Conservation (phyloP, 1,140 invertebrate genomes). For the Oscheius sp. region DNA sequence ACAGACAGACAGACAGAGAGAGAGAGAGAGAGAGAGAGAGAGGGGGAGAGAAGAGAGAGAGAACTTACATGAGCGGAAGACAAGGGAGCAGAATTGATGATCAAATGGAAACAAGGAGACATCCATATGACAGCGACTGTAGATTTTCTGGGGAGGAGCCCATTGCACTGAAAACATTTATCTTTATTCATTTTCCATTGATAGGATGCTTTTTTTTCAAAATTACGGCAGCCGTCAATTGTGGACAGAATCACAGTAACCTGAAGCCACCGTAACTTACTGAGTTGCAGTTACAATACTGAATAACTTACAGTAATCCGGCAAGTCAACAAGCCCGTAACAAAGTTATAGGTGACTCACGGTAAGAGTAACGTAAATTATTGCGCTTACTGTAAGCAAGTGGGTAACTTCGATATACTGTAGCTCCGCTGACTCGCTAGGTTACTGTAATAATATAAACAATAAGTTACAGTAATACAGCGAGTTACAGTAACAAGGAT, state of each 20-base stretch:
- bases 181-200: too few relatives aligned
- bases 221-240: not conserved
- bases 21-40: too few relatives aligned
- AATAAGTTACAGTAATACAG: too few relatives aligned
- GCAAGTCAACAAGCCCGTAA: too few relatives aligned
- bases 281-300: not conserved
- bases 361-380: too few relatives aligned
- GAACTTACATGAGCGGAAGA: constrained; percentile 76
- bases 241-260: not conserved
- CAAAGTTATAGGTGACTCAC: too few relatives aligned
- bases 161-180: constrained; percentile 40
- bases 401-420: too few relatives aligned
- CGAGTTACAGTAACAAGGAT: too few relatives aligned
- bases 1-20: not conserved
- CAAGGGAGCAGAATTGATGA: constrained; percentile 62
- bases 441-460: too few relatives aligned
- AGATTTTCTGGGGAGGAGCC: constrained; percentile 43
- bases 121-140: constrained; percentile 61
- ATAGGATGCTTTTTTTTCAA: too few relatives aligned
- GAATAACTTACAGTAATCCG: not conserved
- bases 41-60: not conserved
- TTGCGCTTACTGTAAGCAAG: too few relatives aligned
- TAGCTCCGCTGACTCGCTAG: too few relatives aligned
- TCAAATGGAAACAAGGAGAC: constrained; percentile 65
- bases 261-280: not conserved